phyloP scores from a whole-genome alignment of 2,888 invertebrate species.

The Nomada goodeniana region DNA sequence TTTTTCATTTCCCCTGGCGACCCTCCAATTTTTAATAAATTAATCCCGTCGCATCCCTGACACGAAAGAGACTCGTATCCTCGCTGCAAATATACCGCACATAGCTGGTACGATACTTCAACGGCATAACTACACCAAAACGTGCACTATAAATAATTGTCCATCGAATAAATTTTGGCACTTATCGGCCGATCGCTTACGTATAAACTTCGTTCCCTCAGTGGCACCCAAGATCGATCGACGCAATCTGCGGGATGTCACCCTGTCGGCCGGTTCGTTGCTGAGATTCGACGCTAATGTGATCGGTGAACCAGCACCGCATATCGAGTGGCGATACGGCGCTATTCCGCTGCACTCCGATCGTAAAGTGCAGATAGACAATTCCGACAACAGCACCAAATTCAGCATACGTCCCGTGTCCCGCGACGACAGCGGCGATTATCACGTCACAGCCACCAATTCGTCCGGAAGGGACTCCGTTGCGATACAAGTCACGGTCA shows the following conservation, averaged over 20 bases:
- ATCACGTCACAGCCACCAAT: conserved; percentile 93
- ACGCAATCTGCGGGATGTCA: conserved; percentile 94
- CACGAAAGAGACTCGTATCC: conserved; percentile 23
- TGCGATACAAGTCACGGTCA: conserved; percentile 92
- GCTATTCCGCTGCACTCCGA: conserved; percentile 90
- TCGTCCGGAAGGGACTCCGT: conserved; percentile 94
- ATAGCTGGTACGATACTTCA: conserved; percentile 1
- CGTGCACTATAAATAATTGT: conserved; percentile 45
- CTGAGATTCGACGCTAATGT: conserved; percentile 97
- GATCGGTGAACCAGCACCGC: conserved; percentile 97
- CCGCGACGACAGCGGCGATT: conserved; percentile 94
- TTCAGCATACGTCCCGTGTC: conserved; percentile 92
- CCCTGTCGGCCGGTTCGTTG: conserved; percentile 95
- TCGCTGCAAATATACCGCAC: conserved; percentile 19
- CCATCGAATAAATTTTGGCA: conserved; percentile 47
- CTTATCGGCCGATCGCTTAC: conserved; percentile 25
- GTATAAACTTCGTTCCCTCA: conserved; percentile 75
- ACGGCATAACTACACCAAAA: conserved; percentile 6
- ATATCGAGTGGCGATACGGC: conserved; percentile 95
- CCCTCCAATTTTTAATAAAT: conserved; percentile 2
- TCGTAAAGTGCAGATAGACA: conserved; percentile 92
- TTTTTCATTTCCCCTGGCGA: conserved; percentile 24
- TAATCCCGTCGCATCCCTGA: conserved; percentile 45
- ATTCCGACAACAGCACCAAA: conserved; percentile 95
- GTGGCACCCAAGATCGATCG: conserved; percentile 98